A percentile compares a stretch with the other conserved stretches of the same genome.
Evolutionary conservation across 2,113 vertebrate species (phyloP).

Genomic region (Hiodon alosoides): DNA sequence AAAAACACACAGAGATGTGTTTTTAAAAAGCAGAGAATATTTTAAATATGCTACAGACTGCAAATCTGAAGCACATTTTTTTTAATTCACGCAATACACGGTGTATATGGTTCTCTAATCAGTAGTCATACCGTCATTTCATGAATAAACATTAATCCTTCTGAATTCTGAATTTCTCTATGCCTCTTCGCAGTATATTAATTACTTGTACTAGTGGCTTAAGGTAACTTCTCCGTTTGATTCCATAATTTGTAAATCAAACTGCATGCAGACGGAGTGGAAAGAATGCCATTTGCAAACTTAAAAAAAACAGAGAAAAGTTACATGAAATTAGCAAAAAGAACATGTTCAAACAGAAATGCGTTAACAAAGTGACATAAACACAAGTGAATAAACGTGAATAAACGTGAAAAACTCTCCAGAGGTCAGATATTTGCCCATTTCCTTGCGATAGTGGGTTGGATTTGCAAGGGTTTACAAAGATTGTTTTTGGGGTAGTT

Average conservation of each 20-base stretch:
- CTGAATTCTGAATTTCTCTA: constrained; percentile 9
- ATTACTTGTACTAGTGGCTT: constrained; percentile 27
- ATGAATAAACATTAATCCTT: constrained; percentile 28
- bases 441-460: no score
- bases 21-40: no score
- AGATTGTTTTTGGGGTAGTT: neutral
- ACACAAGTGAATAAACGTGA: neutral
- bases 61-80: no score
- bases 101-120: constrained; percentile 13
- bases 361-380: neutral
- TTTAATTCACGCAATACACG: no score
- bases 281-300: constrained; percentile 14
- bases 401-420: no score
- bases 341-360: no score
- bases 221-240: constrained; percentile 23
- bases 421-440: no score
- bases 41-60: no score
- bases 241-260: constrained; percentile 24
- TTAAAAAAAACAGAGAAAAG: constrained; percentile 5
- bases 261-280: constrained; percentile 17
- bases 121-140: constrained; percentile 14
- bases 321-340: neutral
- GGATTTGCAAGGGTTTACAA: no score
- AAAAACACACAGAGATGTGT: no score
- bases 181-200: constrained; percentile 27